Evolutionary conservation across 2,888 invertebrate species (phyloP).

Genomic region (Callyntrura sp.): DNA sequence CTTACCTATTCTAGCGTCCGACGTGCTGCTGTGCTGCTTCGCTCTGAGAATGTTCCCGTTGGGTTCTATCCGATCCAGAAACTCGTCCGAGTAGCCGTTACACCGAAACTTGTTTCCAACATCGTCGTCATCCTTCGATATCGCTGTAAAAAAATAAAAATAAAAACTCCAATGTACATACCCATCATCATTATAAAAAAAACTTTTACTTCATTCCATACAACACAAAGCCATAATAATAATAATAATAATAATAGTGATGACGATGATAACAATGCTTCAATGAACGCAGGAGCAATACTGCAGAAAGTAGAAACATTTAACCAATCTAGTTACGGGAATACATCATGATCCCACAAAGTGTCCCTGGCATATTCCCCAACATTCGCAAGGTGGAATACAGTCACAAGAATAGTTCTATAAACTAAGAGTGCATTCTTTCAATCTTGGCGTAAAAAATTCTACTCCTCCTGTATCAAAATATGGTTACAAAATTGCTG

Average conservation of each 20-base stretch:
- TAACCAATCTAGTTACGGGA: too few species aligned
- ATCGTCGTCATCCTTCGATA: conserved; percentile 96
- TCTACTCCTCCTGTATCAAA: too few species aligned
- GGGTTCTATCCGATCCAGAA: conserved; percentile 96
- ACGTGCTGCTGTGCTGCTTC: conserved; percentile 87
- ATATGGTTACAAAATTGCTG: too few species aligned
- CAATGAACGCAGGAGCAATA: neutral
- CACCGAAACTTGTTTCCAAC: conserved; percentile 93
- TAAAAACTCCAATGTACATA: too few species aligned
- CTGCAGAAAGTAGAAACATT: too few species aligned
- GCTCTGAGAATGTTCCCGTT: conserved; percentile 97
- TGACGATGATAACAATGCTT: conserved; percentile 36
- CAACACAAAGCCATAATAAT: neutral
- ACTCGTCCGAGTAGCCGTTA: conserved; percentile 97
- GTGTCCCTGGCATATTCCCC: neutral
- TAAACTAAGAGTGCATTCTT: too few species aligned
- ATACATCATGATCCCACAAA: conserved; percentile 2
- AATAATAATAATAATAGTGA: too few species aligned
- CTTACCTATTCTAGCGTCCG: conserved; percentile 83
- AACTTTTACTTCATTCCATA: neutral
- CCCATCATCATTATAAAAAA: too few species aligned
- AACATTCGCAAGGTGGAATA: neutral
- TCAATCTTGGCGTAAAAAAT: too few species aligned
- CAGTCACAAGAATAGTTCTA: too few species aligned
- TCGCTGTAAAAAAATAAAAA: conserved; percentile 89